These are phyloP conservation scores for Athene cunicularia DNA, from an alignment of 2,113 vertebrate species.

Conservation along the genomic window DNA sequence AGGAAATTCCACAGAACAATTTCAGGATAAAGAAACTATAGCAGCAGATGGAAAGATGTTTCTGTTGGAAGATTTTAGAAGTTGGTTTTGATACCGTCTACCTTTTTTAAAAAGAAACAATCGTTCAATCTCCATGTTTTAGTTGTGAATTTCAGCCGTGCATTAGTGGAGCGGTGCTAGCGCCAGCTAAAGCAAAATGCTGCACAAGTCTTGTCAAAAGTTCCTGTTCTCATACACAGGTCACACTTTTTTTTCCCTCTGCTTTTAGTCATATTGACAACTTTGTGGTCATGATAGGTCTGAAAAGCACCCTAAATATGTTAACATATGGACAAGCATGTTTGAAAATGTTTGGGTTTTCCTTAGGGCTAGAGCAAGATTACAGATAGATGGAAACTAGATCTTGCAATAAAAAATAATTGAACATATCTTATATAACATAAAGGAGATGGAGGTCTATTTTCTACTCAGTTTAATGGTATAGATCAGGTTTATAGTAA, in stretches of 20 bases:
- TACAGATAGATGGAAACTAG: not conserved
- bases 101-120: conserved; percentile 4
- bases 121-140: not conserved
- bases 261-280: not conserved
- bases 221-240: not conserved
- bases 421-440: not conserved
- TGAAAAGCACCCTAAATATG: not conserved
- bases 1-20: conserved; percentile 76
- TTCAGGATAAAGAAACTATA: conserved; percentile 71
- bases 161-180: not conserved
- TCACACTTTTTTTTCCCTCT: not conserved
- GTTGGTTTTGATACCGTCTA: conserved; percentile 49
- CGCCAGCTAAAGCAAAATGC: not conserved
- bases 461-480: not conserved
- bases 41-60: conserved; percentile 68
- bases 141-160: not conserved
- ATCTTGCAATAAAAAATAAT: not conserved
- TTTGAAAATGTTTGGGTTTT: not conserved
- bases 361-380: not conserved
- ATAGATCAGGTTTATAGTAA: not conserved
- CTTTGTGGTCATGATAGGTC: not conserved
- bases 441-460: not conserved
- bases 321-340: not conserved
- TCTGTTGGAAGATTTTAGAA: conserved; percentile 40
- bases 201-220: not conserved